Evolutionary conservation across 2,888 invertebrate genomes (phyloP), one percentile per base, ranked within the genome.

Genomic region (Oxyscelio sp.): DNA sequence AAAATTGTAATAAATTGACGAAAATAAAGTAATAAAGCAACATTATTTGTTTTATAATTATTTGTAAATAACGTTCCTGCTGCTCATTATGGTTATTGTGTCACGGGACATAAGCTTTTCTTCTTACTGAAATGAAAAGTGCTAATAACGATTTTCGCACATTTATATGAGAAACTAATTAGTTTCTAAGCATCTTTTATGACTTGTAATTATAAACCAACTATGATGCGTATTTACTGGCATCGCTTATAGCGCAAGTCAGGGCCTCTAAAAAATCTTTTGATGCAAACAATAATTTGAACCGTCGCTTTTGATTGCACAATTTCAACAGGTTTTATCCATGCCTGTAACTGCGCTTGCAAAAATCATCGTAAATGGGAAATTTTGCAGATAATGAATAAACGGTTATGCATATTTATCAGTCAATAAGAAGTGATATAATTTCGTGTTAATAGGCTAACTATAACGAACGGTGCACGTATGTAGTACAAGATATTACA

Each of bases 341-440:
- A 52, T 77, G 58, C 24, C 15, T 56, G 38, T 61, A 27, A 48
- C 45, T 40, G 22, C 9, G 21, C 15, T 78, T 78, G 34, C 52
- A 63, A 43, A 70, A 70, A 17, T 52, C 59, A n/a, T 63, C 78
- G 34, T 70, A 78, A 68, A 59, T 38, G 17, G 48, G 52, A 77
- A 66, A 50, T 73, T 65, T 73, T 50, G 78, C 59, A 31, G 22
- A 73, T 66, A 27, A 73, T 66, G 52, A 59, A 80, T 80, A 65
- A 40, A 66, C 8, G 27, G 24, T 66, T 80, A 38, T 73, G 73
- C 43, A 80, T 73, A 73, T 59, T 66, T 56, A 71, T 34, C 43
- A 56, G 63, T 40, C 65, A 54, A 65, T 63, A 70, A 79, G 63
- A 48, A 79, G 40, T 40, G 58, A 65, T 58, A 59, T 43, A 63